Evolutionary conservation across 1,140 invertebrate species (phyloP).

Genomic region (Zaprionus capensis): DNA sequence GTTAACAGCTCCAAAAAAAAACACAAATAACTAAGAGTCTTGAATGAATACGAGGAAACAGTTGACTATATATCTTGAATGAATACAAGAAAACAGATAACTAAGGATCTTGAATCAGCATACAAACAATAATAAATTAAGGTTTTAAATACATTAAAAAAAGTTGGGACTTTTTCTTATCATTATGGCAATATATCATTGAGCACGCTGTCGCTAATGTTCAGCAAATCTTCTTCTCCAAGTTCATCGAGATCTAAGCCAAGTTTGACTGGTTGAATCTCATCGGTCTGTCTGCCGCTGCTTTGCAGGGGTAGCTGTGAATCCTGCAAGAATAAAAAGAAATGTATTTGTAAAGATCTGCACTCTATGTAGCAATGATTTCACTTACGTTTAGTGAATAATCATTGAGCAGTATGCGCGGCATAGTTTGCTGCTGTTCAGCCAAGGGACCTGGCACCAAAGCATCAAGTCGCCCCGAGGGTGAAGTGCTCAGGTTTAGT

Average conservation of each 20-base stretch:
- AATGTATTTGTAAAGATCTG: not conserved
- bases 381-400: conserved; percentile 49
- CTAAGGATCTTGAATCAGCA: not conserved
- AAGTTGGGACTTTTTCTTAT: not conserved
- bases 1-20: conserved; percentile 28
- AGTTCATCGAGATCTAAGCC: conserved; percentile 17
- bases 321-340: conserved; percentile 34
- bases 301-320: not conserved
- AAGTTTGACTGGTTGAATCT: conserved; percentile 34
- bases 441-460: conserved; percentile 49
- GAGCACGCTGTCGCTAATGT: conserved; percentile 75
- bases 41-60: not conserved
- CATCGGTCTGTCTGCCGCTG: conserved; percentile 36
- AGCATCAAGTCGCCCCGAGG: conserved; percentile 75
- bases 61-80: not conserved
- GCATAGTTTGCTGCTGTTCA: conserved; percentile 19
- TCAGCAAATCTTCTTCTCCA: conserved; percentile 52
- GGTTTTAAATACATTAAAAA: conserved; percentile 14
- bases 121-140: conserved; percentile 20
- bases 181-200: conserved; percentile 67
- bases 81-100: not conserved
- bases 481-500: conserved; percentile 76
- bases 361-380: not conserved
- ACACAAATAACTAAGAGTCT: conserved; percentile 1
- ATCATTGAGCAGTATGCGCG: conserved; percentile 61